Evolutionary conservation across 2,797 vertebrate species (phyloP).

Genomic region (Synanceia verrucosa): DNA sequence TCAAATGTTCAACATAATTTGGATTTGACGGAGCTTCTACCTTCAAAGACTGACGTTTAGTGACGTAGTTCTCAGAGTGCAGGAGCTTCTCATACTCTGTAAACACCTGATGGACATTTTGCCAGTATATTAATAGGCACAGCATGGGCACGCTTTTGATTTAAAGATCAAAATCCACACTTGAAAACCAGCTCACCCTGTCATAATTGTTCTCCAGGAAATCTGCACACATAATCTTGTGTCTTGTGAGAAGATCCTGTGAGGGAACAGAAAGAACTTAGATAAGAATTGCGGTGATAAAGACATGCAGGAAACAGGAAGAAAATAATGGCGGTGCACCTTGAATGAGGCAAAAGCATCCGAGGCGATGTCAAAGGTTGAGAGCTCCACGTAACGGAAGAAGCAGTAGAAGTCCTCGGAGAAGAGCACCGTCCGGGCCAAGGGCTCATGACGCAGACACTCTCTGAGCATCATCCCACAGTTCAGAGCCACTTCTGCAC

Average conservation of each 20-base stretch:
- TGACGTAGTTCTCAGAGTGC: constrained; percentile 88
- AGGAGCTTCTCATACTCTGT: constrained; percentile 88
- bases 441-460: constrained; percentile 85
- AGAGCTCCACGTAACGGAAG: constrained; percentile 85
- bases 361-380: constrained; percentile 87
- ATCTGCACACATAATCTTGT: constrained; percentile 87
- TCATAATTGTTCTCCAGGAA: constrained; percentile 88
- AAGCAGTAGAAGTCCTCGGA: constrained; percentile 85
- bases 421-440: constrained; percentile 83
- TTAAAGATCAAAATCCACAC: not conserved
- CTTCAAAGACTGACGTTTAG: constrained; percentile 88
- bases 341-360: constrained; percentile 88
- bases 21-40: constrained; percentile 53
- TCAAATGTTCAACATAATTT: not conserved
- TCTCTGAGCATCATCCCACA: constrained; percentile 88
- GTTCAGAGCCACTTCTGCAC: constrained; percentile 85
- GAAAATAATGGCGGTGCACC: constrained; percentile 53
- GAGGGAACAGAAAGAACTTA: constrained; percentile 4
- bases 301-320: not conserved
- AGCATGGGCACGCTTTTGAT: not conserved
- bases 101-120: constrained; percentile 75
- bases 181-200: constrained; percentile 71
- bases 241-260: constrained; percentile 86
- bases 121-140: constrained; percentile 17
- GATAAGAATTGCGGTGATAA: not conserved